Evolutionary conservation across 2,888 invertebrate genomes (phyloP).

Genomic region (Oscheius sp.): DNA sequence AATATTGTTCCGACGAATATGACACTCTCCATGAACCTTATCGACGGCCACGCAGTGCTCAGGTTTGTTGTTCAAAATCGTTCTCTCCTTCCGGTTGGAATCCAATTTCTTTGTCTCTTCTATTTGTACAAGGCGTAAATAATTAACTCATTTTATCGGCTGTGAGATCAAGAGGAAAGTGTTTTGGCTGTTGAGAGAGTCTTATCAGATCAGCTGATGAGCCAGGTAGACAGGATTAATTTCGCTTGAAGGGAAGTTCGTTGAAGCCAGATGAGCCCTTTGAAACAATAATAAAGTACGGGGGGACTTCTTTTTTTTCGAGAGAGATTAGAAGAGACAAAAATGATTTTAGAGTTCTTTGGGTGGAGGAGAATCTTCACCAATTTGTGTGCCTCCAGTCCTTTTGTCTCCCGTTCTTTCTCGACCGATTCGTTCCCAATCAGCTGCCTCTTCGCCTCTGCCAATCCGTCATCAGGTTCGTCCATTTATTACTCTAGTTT

Average conservation of each 20-base stretch:
- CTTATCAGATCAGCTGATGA: not conserved
- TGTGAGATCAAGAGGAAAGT: too few species aligned
- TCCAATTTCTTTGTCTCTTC: not conserved
- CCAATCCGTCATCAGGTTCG: conserved; percentile 40
- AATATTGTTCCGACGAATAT: conserved; percentile 50
- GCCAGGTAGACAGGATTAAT: too few species aligned
- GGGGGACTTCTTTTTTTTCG: too few species aligned
- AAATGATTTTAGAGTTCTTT: conserved; percentile 58
- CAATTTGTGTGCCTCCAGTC: conserved; percentile 64
- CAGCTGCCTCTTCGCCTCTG: conserved; percentile 55
- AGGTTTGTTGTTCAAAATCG: conserved; percentile 42
- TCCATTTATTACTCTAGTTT: not conserved
- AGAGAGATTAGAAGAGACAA: not conserved
- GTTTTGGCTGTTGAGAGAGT: not conserved
- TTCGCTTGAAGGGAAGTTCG: too few species aligned
- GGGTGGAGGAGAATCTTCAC: conserved; percentile 34
- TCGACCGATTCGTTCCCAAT: conserved; percentile 64
- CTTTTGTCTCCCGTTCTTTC: conserved; percentile 68
- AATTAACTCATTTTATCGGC: too few species aligned
- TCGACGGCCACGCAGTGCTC: conserved; percentile 58
- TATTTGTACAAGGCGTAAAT: not conserved
- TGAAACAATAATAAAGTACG: too few species aligned
- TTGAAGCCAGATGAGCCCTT: too few species aligned
- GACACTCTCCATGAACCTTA: conserved; percentile 54
- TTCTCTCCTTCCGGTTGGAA: not conserved